Conservation (phyloP, 2,113 vertebrate genomes). For the Eleginops maclovinus region DNA sequence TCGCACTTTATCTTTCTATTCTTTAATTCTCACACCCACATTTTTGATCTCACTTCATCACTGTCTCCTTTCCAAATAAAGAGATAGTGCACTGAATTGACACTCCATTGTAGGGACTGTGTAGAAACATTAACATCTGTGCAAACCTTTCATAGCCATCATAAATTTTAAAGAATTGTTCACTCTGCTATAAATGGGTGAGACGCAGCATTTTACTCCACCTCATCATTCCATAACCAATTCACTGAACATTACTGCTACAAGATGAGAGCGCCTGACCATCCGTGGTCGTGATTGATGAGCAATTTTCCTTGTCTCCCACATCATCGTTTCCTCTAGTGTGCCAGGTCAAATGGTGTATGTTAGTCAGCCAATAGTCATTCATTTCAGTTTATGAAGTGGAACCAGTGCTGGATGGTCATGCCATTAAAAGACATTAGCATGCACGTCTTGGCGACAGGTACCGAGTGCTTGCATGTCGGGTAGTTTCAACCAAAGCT, state of each 20-base stretch:
- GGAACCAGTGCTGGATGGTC: conserved; percentile 57
- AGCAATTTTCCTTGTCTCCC: conserved; percentile 61
- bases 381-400: conserved; percentile 72
- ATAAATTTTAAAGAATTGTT: conserved; percentile 46
- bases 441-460: conserved; percentile 36
- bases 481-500: conserved; percentile 49
- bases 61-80: conserved; percentile 46
- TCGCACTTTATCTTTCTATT: conserved; percentile 21
- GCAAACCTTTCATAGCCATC: conserved; percentile 45
- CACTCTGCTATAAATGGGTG: conserved; percentile 49
- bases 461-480: conserved; percentile 35
- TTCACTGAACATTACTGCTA: conserved; percentile 60
- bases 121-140: conserved; percentile 65
- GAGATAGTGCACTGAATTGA: conserved; percentile 28
- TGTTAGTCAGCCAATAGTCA: conserved; percentile 61
- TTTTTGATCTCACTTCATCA: conserved; percentile 39
- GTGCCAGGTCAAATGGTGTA: conserved; percentile 67
- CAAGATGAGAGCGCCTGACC: conserved; percentile 51
- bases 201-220: conserved; percentile 57
- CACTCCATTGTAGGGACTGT: conserved; percentile 11
- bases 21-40: conserved; percentile 6
- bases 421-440: conserved; percentile 61
- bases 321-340: conserved; percentile 54
- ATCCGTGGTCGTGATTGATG: conserved; percentile 67
- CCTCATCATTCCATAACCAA: conserved; percentile 74